Base-by-base conservation (phyloP, 2,113 vertebrate genomes). In the Pipa parva region DNA sequence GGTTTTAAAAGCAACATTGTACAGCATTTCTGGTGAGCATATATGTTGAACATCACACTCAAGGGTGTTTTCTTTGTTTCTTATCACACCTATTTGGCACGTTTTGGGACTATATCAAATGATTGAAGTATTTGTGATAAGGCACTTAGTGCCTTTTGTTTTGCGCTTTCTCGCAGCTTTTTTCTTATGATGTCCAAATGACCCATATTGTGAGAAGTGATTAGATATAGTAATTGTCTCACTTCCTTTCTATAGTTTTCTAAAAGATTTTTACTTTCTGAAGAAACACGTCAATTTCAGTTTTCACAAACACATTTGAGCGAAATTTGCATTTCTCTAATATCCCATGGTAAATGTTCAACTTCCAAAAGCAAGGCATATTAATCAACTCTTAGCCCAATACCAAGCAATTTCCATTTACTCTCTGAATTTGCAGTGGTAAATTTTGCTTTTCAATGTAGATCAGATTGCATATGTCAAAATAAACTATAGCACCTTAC, bases 401-500 rank as follows among this genome's bases (percentile, higher is more conserved):
- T 39, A 28, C 37, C 66, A 45, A 27, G 49, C 48, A 45, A 61
- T 70, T 61, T 54, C 12, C 20, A 31, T 70, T 21, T 11, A 45
- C 33, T 39, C 64, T 28, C 22, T 18, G 54, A 49, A 59, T 27
- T 22, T 33, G 37, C n/a, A 12, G 33, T 61, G 36, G 25, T 31
- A 29, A 54, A 42, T 70, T 69, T 24, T 67, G 36, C 20, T 52
- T 33, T 69, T 36, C 59, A 59, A 68, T 68, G 29, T 61, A 54
- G 24, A 48, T 60, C n/a, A 28, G 48, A 69, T 54, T 70, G 57
- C 46, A 61, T 54, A 49, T 70, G 66, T 61, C 57, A 70, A 52
- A 70, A 70, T 70, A 70, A 70, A 59, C 22, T 59, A 59, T 37
- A 51, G 55, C 56, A 59, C 57, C 57, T 69, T 69, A 60, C 31